Conservation (phyloP, 1,140 invertebrate genomes). For the Apis cerana region DNA sequence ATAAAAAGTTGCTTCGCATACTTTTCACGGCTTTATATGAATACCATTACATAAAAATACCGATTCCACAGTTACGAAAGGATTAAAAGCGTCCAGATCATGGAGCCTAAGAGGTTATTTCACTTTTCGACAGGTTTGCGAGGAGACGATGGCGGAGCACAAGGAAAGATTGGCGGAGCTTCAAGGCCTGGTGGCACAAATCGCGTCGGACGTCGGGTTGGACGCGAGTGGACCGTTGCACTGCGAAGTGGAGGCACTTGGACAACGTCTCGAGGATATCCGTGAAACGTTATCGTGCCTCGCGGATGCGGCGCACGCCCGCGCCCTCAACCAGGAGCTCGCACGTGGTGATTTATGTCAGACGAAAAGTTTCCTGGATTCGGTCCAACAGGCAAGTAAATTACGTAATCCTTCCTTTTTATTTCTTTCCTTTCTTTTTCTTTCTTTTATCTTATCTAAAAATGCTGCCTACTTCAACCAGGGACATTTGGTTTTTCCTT, state of each 20-base stretch:
- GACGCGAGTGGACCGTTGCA: slow-evolving; percentile 86
- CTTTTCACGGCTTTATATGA: too few species aligned
- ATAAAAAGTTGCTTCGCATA: too few species aligned
- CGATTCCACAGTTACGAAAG: too few species aligned
- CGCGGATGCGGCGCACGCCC: slow-evolving; percentile 88
- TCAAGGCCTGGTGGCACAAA: slow-evolving; percentile 87
- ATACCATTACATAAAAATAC: too few species aligned
- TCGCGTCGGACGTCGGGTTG: slow-evolving; percentile 89
- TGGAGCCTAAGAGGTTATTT: not conserved
- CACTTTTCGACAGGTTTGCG: slow-evolving; percentile 83
- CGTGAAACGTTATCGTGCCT: slow-evolving; percentile 87
- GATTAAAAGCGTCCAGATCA: too few species aligned
- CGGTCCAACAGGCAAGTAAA: slow-evolving; percentile 84
- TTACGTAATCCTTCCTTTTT: slow-evolving; percentile 1
- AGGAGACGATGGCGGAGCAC: slow-evolving; percentile 88
- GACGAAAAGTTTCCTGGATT: slow-evolving; percentile 84
- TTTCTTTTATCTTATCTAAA: not conserved
- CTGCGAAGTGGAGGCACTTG: slow-evolving; percentile 89
- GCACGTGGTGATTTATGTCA: slow-evolving; percentile 82
- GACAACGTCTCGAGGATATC: slow-evolving; percentile 88
- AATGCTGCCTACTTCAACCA: not conserved
- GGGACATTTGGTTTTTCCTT: too few species aligned
- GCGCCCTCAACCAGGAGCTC: slow-evolving; percentile 82
- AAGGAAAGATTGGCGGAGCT: slow-evolving; percentile 86
- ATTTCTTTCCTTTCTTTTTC: not conserved